Evolutionary conservation across 1,140 invertebrate species (phyloP).

Genomic region (Halictus rubicundus): DNA sequence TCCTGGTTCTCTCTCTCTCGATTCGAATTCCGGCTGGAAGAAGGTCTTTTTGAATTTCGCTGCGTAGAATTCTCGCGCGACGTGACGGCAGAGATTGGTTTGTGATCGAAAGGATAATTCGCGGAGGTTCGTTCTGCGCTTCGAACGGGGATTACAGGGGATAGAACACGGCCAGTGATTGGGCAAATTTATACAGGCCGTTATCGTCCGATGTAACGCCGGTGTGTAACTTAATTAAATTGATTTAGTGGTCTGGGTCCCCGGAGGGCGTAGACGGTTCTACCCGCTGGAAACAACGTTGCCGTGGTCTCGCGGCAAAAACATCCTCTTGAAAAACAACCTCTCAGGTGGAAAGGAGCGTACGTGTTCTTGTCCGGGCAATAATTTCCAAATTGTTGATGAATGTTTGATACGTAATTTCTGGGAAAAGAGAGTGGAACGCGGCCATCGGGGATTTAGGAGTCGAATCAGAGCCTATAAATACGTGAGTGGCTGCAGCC

Average conservation of each 20-base stretch:
- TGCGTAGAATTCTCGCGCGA: too few species aligned
- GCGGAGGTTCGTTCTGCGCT: background rate
- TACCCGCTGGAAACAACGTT: too few species aligned
- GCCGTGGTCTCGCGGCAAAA: too few species aligned
- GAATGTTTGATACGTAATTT: conserved; percentile 18
- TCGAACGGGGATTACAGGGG: background rate
- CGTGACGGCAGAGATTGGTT: background rate
- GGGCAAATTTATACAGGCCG: conserved; percentile 7
- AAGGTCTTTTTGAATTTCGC: too few species aligned
- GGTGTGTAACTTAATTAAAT: conserved; percentile 11
- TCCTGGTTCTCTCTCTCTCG: too few species aligned
- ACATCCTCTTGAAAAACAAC: background rate
- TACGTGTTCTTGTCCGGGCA: background rate
- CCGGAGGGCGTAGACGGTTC: too few species aligned
- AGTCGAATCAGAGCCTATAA: conserved; percentile 3
- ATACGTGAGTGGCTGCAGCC: background rate
- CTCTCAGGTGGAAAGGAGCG: background rate
- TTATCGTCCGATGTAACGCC: background rate
- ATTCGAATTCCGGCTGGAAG: too few species aligned
- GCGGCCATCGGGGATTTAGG: background rate
- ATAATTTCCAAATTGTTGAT: background rate
- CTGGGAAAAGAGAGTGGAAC: background rate
- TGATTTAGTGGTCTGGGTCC: background rate
- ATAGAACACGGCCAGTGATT: background rate
- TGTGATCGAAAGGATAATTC: background rate